Conservation (phyloP, 2,113 vertebrate genomes). For the Pterocles orientalis region DNA sequence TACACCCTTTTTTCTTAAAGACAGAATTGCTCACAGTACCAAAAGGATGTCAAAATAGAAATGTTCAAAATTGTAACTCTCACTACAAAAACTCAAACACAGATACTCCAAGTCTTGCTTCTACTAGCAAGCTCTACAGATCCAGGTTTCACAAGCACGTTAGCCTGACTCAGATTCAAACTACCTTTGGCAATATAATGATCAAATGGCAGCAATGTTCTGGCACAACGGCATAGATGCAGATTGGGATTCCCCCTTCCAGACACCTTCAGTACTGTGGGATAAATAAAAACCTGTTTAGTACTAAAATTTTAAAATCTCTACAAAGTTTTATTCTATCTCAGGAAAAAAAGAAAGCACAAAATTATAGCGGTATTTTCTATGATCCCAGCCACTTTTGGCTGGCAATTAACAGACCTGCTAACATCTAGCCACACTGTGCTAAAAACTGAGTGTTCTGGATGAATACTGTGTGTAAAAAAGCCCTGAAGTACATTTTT, state of each 20-base stretch:
- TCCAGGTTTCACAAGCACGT: not conserved
- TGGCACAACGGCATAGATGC: not conserved
- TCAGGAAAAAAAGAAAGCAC: not conserved
- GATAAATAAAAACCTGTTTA: not conserved
- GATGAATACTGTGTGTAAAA: not conserved
- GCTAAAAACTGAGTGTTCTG: not conserved
- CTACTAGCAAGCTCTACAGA: not conserved
- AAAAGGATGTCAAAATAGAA: not conserved
- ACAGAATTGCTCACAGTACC: not conserved
- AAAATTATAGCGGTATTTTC: not conserved
- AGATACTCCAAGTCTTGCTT: not conserved
- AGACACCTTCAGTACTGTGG: fast-evolving
- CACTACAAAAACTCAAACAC: not conserved
- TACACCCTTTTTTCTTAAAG: not conserved
- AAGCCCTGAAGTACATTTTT: not conserved
- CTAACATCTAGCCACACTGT: not conserved
- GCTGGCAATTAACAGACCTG: not conserved
- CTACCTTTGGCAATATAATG: not conserved
- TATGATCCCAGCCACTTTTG: not conserved
- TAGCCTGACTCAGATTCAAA: not conserved
- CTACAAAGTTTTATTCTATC: not conserved
- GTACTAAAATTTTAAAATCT: not conserved
- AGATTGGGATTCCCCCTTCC: not conserved
- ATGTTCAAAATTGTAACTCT: not conserved
- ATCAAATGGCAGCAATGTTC: not conserved